Evolutionary conservation across 2,797 vertebrate genomes (phyloP).

Genomic region (Artibeus jamaicensis): DNA sequence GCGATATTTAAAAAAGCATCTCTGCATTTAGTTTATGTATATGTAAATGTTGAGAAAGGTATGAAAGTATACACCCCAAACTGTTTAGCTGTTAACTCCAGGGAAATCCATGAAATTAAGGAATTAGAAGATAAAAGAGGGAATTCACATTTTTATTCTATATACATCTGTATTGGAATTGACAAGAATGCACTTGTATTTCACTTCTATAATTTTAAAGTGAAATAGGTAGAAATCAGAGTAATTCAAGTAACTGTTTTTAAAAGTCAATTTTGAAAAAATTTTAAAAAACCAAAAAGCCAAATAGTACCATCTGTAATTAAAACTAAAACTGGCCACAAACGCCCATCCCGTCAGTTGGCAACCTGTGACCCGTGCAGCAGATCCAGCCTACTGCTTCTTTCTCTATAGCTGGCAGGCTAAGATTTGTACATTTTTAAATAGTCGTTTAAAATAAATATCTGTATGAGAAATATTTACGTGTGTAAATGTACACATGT

Average conservation of each 20-base stretch:
- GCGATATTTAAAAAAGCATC: background rate
- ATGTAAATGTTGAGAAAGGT: background rate
- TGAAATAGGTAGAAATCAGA: background rate
- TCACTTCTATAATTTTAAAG: constrained; percentile 30
- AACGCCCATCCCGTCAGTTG: background rate
- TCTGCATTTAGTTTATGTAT: background rate
- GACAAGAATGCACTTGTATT: background rate
- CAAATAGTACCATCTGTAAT: background rate
- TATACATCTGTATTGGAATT: background rate
- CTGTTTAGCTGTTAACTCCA: background rate
- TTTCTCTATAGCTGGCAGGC: background rate
- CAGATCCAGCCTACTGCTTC: background rate
- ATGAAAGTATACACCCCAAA: background rate
- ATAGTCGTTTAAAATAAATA: background rate
- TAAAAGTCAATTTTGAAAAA: background rate
- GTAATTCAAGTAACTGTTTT: background rate
- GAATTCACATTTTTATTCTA: background rate
- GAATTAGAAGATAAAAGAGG: background rate
- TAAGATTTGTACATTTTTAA: constrained; percentile 8
- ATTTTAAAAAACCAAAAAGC: background rate
- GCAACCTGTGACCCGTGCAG: background rate
- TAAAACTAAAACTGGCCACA: background rate
- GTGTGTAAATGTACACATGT: background rate
- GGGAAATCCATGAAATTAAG: background rate
- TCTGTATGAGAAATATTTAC: background rate